Evolutionary conservation across 2,113 vertebrate species (phyloP).

Genomic region (Actenoides lindsayi): DNA sequence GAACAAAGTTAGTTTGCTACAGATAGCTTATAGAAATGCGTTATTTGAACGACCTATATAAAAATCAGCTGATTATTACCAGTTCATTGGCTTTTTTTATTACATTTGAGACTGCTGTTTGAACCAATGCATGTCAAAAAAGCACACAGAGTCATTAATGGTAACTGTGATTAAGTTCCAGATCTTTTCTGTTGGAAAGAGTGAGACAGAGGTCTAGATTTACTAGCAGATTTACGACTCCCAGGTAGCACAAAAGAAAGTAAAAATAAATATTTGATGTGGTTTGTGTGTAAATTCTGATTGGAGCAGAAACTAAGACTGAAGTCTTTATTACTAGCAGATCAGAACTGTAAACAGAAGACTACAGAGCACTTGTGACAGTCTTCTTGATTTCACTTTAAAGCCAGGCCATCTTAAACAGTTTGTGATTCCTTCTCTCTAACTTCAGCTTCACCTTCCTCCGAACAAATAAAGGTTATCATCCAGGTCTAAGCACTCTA

Average conservation of each 20-base stretch:
- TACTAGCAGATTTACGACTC: not conserved
- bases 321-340: not conserved
- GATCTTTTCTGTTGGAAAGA: not conserved
- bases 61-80: not conserved
- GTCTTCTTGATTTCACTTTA: not conserved
- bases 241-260: not conserved
- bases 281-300: not conserved
- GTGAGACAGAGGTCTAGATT: not conserved
- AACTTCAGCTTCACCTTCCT: not conserved
- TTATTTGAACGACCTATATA: not conserved
- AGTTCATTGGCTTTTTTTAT: not conserved
- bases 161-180: not conserved
- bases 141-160: not conserved
- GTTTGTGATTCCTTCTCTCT: not conserved
- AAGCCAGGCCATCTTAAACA: not conserved
- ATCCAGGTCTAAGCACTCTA: accelerated
- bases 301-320: not conserved
- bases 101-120: not conserved
- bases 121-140: not conserved
- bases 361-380: not conserved
- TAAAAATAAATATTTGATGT: not conserved
- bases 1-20: not conserved
- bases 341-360: not conserved
- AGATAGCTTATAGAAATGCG: not conserved
- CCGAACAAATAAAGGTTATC: not conserved